Evolutionary conservation across 2,888 invertebrate genomes (phyloP).

Genomic region (Lycocerus yunnanus): DNA sequence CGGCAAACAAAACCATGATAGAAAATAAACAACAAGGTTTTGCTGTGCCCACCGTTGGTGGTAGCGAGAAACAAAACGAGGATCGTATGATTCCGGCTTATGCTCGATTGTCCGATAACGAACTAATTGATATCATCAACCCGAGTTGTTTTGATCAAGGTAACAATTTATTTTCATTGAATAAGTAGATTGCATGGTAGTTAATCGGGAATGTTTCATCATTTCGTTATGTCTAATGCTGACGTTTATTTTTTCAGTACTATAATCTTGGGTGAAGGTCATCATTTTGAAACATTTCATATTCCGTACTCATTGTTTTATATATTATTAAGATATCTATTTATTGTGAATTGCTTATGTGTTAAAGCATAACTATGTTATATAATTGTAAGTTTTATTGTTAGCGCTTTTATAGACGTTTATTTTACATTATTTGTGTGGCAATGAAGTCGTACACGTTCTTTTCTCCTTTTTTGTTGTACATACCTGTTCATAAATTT

Average conservation of each 20-base stretch:
- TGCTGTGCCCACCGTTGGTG: slow-evolving; percentile 59
- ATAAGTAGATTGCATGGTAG: not conserved
- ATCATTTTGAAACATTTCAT: slow-evolving; percentile 35
- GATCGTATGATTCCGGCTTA: slow-evolving; percentile 70
- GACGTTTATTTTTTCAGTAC: slow-evolving; percentile 33
- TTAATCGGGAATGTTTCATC: not conserved
- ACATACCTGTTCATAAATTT: not conserved
- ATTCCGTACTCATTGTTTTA: slow-evolving; percentile 26
- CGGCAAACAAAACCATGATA: slow-evolving; percentile 60
- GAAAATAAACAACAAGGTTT: slow-evolving; percentile 55
- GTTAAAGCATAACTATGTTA: slow-evolving; percentile 6
- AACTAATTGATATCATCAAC: slow-evolving; percentile 86
- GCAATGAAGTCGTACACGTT: not conserved
- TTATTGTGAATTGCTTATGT: slow-evolving; percentile 25
- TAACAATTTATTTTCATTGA: slow-evolving; percentile 51
- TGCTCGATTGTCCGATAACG: slow-evolving; percentile 85
- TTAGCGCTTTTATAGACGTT: slow-evolving; percentile 4
- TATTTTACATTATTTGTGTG: not conserved
- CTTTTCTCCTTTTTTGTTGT: not conserved
- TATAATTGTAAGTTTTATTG: not conserved
- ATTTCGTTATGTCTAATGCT: slow-evolving; percentile 17
- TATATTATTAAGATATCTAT: slow-evolving; percentile 18
- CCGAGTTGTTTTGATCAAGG: slow-evolving; percentile 87
- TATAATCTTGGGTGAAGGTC: slow-evolving; percentile 36
- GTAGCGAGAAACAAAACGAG: slow-evolving; percentile 54